Conservation (phyloP, 1,140 invertebrate genomes). For the Palaemon carinicauda region DNA sequence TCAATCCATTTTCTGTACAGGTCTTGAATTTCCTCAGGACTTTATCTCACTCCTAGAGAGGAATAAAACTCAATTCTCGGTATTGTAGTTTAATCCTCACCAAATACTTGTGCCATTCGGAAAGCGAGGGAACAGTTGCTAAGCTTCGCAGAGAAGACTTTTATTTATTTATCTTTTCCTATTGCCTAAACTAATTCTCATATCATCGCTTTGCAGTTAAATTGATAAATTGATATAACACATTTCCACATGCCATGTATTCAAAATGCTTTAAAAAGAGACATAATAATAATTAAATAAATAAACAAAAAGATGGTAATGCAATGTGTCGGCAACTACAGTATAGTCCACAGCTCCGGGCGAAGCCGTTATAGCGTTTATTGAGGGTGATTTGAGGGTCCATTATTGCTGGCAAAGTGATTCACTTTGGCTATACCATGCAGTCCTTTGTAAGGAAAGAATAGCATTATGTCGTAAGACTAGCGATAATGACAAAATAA, state of each 20-base stretch:
- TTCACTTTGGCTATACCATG: conserved; percentile 27
- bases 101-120: not conserved
- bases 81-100: conserved; percentile 31
- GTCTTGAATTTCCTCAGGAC: conserved; percentile 21
- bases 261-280: not conserved
- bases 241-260: too few species aligned
- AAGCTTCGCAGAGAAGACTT: not conserved
- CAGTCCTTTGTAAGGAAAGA: conserved; percentile 25
- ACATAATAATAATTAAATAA: not conserved
- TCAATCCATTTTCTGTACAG: conserved; percentile 27
- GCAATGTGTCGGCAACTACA: not conserved
- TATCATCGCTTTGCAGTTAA: too few species aligned
- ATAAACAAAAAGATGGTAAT: not conserved
- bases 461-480: not conserved
- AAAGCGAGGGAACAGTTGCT: not conserved
- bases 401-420: conserved; percentile 13
- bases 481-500: too few species aligned
- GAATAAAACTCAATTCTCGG: conserved; percentile 32
- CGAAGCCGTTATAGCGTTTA: conserved; percentile 36
- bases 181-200: not conserved
- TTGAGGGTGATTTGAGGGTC: conserved; percentile 39
- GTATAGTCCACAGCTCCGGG: not conserved
- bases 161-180: not conserved
- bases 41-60: conserved; percentile 27
- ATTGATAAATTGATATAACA: too few species aligned